A percentile compares a stretch with the other conserved stretches of the same genome.
Conservation (phyloP, 30 jellyfish, hydroid and myxozoan species). For the Turritopsis dohrnii region DNA sequence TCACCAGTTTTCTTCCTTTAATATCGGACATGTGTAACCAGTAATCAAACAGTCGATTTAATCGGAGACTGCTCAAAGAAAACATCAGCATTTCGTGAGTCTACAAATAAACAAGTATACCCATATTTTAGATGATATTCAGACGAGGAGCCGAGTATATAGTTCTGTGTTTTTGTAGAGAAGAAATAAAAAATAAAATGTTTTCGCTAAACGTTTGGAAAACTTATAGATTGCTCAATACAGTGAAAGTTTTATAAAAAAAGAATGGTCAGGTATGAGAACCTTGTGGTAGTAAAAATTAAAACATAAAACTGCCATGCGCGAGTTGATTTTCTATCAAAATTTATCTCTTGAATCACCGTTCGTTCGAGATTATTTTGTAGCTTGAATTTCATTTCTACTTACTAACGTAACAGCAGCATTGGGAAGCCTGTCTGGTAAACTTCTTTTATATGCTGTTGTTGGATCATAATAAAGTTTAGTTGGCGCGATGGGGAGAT, state of each 20-base stretch:
- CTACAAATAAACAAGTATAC: constrained; percentile 25
- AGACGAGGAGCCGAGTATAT: not conserved
- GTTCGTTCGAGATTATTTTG: too few relatives aligned
- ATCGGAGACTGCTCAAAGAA: constrained; percentile 61
- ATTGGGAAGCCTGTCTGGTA: constrained; percentile 44
- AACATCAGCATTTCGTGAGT: constrained; percentile 56
- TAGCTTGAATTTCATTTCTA: not conserved
- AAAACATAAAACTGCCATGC: too few relatives aligned
- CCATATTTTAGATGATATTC: not conserved
- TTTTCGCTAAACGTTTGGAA: not conserved
- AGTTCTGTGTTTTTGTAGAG: not conserved
- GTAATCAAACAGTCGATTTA: constrained; percentile 70
- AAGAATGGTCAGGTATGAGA: not conserved
- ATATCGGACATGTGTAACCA: constrained; percentile 39
- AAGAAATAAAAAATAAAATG: not conserved
- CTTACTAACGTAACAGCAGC: constrained; percentile 53
- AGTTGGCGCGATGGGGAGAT: constrained; percentile 71
- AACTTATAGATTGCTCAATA: too few relatives aligned
- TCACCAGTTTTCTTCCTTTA: constrained; percentile 36
- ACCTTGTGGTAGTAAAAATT: too few relatives aligned
- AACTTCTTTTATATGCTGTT: constrained; percentile 16
- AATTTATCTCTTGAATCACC: too few relatives aligned
- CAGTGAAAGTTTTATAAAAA: too few relatives aligned
- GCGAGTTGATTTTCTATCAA: too few relatives aligned
- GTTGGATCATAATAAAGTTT: constrained; percentile 54